Evolutionary conservation across 2,797 vertebrate species (phyloP).

Genomic region (Amphiprion clarkii): DNA sequence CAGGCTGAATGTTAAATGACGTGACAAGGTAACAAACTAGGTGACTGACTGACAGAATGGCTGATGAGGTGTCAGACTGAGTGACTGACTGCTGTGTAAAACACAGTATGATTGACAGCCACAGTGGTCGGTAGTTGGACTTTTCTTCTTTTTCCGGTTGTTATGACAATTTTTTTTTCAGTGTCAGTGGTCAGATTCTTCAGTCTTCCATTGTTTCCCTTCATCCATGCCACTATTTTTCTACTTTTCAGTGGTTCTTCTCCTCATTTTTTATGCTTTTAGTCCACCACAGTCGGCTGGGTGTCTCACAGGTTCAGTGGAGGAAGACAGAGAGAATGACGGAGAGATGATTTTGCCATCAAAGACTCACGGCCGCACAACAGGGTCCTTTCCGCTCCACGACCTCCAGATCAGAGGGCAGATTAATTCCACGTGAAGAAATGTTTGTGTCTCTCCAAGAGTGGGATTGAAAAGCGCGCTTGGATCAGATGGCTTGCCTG

Average conservation of each 20-base stretch:
- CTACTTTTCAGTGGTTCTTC: slow-evolving; percentile 57
- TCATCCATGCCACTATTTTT: slow-evolving; percentile 3
- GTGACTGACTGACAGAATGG: slow-evolving; percentile 50
- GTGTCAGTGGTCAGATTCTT: slow-evolving; percentile 37
- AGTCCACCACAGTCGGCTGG: slow-evolving; percentile 31
- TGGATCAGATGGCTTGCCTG: slow-evolving; percentile 68
- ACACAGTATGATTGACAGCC: slow-evolving; percentile 55
- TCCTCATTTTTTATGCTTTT: slow-evolving; percentile 46
- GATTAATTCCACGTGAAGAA: slow-evolving; percentile 60
- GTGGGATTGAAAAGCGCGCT: slow-evolving; percentile 56
- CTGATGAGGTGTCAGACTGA: slow-evolving; percentile 33
- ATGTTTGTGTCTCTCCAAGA: slow-evolving; percentile 65
- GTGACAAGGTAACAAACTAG: slow-evolving; percentile 40
- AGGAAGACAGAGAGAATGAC: slow-evolving; percentile 57
- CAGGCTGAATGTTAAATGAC: slow-evolving; percentile 45
- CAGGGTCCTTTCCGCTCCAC: slow-evolving; percentile 54
- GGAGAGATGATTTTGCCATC: slow-evolving; percentile 62
- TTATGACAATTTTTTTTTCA: slow-evolving; percentile 18
- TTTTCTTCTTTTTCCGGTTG: slow-evolving; percentile 20
- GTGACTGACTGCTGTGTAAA: slow-evolving; percentile 47
- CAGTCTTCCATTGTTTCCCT: slow-evolving; percentile 13
- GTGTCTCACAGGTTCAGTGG: slow-evolving; percentile 34
- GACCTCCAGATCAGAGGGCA: slow-evolving; percentile 59
- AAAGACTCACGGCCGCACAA: slow-evolving; percentile 46
- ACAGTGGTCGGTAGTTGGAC: slow-evolving; percentile 17